These are phyloP conservation scores for Mactra quadrangularis DNA, from an alignment of 1,140 invertebrate genomes.

Conservation along the genomic window DNA sequence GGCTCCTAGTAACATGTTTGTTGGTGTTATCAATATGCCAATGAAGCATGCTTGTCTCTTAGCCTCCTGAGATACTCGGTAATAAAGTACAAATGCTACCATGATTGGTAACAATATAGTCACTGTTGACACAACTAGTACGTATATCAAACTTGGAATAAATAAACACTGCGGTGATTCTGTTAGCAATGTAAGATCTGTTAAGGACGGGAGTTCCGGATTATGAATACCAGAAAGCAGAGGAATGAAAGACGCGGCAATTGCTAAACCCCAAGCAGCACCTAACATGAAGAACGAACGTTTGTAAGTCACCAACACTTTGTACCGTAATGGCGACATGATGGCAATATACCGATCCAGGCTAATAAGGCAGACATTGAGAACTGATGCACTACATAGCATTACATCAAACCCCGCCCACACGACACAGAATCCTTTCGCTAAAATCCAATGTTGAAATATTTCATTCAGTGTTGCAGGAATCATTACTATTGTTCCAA, in stretches of 20 bases:
- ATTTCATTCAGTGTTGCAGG: conserved; percentile 86
- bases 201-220: conserved; percentile 67
- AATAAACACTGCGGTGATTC: conserved; percentile 74
- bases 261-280: conserved; percentile 97
- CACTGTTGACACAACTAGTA: conserved; percentile 69
- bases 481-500: conserved; percentile 89
- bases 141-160: conserved; percentile 74
- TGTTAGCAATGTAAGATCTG: conserved; percentile 73
- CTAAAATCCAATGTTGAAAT: conserved; percentile 95
- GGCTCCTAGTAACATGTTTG: conserved; percentile 74
- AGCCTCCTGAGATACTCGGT: conserved; percentile 77
- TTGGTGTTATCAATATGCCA: conserved; percentile 72
- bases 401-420: conserved; percentile 99
- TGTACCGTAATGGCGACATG: conserved; percentile 98
- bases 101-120: conserved; percentile 78
- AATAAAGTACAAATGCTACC: conserved; percentile 77
- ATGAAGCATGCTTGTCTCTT: conserved; percentile 77
- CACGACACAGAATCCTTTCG: conserved; percentile 97
- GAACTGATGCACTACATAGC: conserved; percentile 98
- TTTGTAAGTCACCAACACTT: conserved; percentile 94
- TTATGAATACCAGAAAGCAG: conserved; percentile 95
- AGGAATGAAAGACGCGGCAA: conserved; percentile 97
- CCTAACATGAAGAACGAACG: conserved; percentile 93
- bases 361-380: conserved; percentile 99
- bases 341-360: conserved; percentile 99